Evolutionary conservation across 2,113 vertebrate genomes (phyloP).

Genomic region (Lophochroa leadbeateri): DNA sequence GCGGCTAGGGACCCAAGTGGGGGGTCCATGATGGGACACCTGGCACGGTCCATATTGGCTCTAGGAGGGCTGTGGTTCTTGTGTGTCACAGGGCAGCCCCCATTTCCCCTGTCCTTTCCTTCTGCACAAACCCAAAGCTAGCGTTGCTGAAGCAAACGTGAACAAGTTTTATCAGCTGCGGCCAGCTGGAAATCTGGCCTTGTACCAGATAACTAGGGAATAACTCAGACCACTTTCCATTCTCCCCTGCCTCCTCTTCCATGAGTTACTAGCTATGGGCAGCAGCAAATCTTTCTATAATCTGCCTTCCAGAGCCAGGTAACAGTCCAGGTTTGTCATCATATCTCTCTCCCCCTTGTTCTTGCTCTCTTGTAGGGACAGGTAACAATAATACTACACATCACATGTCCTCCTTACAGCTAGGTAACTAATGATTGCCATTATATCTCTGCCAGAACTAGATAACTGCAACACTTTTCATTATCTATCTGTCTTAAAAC

Average conservation of each 20-base stretch:
- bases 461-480: slow-evolving; percentile 12
- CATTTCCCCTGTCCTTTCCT: background rate
- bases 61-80: background rate
- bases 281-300: slow-evolving; percentile 7
- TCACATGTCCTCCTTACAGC: slow-evolving; percentile 20
- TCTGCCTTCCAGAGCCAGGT: background rate
- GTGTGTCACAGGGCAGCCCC: rapidly evolving
- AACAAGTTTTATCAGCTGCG: background rate
- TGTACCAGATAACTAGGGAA: background rate
- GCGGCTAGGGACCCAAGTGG: background rate
- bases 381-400: slow-evolving; percentile 38
- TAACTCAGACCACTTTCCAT: background rate
- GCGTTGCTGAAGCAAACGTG: rapidly evolving
- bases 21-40: rapidly evolving
- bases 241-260: background rate
- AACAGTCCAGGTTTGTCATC: background rate
- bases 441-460: slow-evolving; percentile 10
- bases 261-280: background rate
- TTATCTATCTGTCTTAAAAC: slow-evolving; percentile 44
- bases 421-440: slow-evolving; percentile 39
- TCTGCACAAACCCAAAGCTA: background rate
- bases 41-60: rapidly evolving
- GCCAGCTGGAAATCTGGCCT: background rate
- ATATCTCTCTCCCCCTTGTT: background rate
- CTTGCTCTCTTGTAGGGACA: background rate